A percentile compares a stretch with the other conserved stretches of the same genome.
phyloP scores from a whole-genome alignment of 92 coral and sea anemone genomes.

The Scolanthus callimorphus region DNA sequence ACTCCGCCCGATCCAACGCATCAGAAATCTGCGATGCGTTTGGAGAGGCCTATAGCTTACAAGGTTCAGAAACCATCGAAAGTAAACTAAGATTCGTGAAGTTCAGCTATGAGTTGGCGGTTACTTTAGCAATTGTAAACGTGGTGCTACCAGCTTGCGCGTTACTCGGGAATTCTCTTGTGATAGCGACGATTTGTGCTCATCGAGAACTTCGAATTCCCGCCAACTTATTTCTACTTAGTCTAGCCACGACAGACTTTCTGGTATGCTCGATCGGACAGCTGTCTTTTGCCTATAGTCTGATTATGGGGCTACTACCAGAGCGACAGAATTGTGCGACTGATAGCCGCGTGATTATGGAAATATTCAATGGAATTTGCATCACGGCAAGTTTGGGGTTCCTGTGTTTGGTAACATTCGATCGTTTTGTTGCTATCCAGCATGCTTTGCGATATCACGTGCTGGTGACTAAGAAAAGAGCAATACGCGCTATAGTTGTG shows the following conservation, averaged over 20 bases:
- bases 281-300: conserved; percentile 10
- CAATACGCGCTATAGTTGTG: background rate
- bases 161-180: conserved; percentile 1
- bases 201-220: conserved; percentile 17
- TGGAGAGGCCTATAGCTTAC: conserved; percentile 11
- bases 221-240: conserved; percentile 9
- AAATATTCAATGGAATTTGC: conserved; percentile 14
- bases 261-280: conserved; percentile 13
- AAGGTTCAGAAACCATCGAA: conserved; percentile 17
- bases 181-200: conserved; percentile 1
- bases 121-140: too few relatives aligned
- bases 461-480: conserved; percentile 4
- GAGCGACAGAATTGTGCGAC: too few relatives aligned
- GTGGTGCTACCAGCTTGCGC: conserved; percentile 1
- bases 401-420: conserved; percentile 12
- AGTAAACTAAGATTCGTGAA: conserved; percentile 24
- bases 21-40: conserved; percentile 10
- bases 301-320: too few relatives aligned
- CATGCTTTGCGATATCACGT: conserved; percentile 8
- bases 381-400: conserved; percentile 15
- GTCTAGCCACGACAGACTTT: conserved; percentile 18
- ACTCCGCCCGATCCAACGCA: too few relatives aligned
- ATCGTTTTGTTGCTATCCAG: conserved; percentile 17
- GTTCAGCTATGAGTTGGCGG: conserved; percentile 6
- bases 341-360: conserved; percentile 13